Percentiles rank a stretch among this genome's conserved stretches.
These are phyloP conservation scores for Sciurus niger DNA, from an alignment of 2,113 vertebrate genomes.

Conservation along the genomic window DNA sequence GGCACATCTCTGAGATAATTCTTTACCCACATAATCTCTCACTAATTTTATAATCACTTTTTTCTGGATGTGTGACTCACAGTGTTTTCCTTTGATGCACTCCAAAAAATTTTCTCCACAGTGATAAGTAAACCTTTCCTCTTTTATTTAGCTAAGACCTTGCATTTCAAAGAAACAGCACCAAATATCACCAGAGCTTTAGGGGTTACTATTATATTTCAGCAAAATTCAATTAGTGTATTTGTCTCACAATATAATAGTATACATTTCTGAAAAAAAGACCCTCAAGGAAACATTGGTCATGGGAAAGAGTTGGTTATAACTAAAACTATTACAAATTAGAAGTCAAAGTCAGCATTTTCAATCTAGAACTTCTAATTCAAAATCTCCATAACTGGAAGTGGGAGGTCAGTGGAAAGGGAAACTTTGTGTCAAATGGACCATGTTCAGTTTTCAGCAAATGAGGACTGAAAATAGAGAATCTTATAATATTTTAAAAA, in stretches of 20 bases:
- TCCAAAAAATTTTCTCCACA: background rate
- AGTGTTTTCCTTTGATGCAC: conserved; percentile 24
- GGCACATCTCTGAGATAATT: background rate
- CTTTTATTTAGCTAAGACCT: background rate
- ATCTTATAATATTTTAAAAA: background rate
- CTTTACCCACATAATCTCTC: background rate
- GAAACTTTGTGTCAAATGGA: background rate
- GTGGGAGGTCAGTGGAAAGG: background rate
- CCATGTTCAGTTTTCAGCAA: background rate
- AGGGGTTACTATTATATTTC: background rate
- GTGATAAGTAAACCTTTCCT: background rate
- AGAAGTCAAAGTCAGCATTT: background rate
- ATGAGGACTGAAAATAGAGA: background rate
- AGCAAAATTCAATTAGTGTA: background rate
- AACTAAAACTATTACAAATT: background rate
- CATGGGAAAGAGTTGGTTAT: background rate
- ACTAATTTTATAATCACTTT: conserved; percentile 10
- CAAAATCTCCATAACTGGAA: background rate
- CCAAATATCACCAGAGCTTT: background rate
- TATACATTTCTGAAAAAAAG: background rate
- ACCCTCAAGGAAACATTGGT: background rate
- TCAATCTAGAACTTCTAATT: background rate
- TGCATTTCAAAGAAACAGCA: background rate
- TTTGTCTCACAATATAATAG: background rate
- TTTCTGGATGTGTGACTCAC: background rate